Conservation (phyloP, 2,888 invertebrate genomes). For the Agapostemon virescens region DNA sequence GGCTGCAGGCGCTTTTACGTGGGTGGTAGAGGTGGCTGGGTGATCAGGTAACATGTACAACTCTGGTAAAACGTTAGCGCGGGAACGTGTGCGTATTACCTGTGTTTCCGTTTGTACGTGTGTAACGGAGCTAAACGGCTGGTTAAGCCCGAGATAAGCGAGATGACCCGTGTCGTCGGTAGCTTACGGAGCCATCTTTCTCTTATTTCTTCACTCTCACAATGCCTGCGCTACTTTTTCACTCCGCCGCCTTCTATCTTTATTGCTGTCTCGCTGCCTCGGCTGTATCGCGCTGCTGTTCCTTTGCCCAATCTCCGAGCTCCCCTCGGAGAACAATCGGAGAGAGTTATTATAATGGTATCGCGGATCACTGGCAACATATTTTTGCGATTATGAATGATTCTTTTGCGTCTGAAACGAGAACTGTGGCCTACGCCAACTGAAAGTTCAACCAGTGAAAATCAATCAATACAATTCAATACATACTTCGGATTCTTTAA, state of each 20-base stretch:
- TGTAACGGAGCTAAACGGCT: conserved; percentile 60
- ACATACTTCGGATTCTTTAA: no score
- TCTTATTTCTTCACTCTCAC: conserved; percentile 56
- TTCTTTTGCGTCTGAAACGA: background rate
- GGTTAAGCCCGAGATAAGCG: conserved; percentile 62
- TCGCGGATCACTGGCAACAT: conserved; percentile 9
- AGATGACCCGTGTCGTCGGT: conserved; percentile 63
- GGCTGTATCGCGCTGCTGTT: conserved; percentile 22
- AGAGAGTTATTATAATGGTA: conserved; percentile 17
- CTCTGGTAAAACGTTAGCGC: conserved; percentile 9
- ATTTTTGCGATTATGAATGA: conserved; percentile 1
- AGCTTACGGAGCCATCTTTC: conserved; percentile 60
- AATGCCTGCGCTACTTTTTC: conserved; percentile 43
- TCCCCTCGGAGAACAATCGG: background rate
- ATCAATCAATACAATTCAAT: background rate
- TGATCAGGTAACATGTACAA: conserved; percentile 51
- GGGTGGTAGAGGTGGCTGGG: conserved; percentile 32
- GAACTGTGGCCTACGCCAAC: background rate
- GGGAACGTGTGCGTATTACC: conserved; percentile 6
- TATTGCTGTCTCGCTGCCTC: conserved; percentile 26
- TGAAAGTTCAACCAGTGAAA: background rate
- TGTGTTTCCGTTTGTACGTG: conserved; percentile 28
- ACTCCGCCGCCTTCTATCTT: conserved; percentile 39
- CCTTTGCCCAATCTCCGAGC: conserved; percentile 19
- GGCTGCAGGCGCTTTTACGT: conserved; percentile 39